A percentile compares a stretch with the other conserved stretches of the same genome.
phyloP scores from a whole-genome alignment of 2,113 vertebrate species.

The Dicaeum eximium region DNA sequence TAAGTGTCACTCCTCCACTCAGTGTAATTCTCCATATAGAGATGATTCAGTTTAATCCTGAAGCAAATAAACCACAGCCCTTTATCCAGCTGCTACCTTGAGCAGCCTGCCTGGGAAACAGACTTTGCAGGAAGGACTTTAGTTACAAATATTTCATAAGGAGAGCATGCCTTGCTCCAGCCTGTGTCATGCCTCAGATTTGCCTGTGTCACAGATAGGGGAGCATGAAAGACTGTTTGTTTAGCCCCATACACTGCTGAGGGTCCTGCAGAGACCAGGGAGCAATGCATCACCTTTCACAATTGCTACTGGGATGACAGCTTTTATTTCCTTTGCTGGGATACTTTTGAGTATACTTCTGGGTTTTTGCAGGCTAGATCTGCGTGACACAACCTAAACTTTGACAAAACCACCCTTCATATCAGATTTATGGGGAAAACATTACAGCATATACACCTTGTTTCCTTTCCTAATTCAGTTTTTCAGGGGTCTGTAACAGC shows the following conservation, averaged over 20 bases:
- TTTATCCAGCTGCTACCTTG: neutral
- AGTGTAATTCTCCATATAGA: neutral
- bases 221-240: neutral
- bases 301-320: neutral
- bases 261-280: neutral
- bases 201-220: neutral
- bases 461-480: neutral
- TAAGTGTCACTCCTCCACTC: neutral
- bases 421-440: neutral
- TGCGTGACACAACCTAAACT: neutral
- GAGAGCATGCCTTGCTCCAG: neutral
- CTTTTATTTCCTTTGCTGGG: neutral
- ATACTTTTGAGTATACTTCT: neutral
- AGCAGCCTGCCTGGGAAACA: neutral
- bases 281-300: neutral
- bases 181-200: neutral
- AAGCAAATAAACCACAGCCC: neutral
- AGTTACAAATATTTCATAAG: neutral
- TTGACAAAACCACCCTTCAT: neutral
- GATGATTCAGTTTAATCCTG: neutral
- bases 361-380: neutral
- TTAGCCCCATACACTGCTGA: neutral
- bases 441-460: neutral
- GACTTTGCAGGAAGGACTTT: neutral
- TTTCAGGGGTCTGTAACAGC: neutral